Percentiles rank a stretch among this genome's conserved stretches.
Evolutionary conservation across 2,797 vertebrate species (phyloP).

Genomic region (Lerista edwardsae): DNA sequence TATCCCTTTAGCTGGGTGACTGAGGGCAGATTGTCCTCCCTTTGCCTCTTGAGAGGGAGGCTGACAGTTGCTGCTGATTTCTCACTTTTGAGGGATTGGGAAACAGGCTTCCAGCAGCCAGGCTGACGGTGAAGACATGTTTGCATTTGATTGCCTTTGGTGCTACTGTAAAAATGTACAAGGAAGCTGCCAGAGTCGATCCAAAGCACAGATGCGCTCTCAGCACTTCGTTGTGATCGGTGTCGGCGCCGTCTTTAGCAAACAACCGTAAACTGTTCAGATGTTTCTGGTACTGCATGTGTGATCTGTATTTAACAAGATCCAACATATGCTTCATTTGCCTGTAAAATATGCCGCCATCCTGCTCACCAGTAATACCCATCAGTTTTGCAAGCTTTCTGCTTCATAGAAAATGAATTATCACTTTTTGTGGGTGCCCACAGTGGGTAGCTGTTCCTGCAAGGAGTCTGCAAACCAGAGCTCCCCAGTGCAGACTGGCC

Average conservation of each 20-base stretch:
- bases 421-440: neutral
- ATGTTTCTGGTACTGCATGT: conserved; percentile 3
- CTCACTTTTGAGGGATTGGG: neutral
- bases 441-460: neutral
- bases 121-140: neutral
- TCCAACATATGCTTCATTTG: neutral
- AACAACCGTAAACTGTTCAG: neutral
- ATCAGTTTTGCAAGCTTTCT: neutral
- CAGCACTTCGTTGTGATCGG: neutral
- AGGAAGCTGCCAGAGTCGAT: neutral
- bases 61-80: neutral
- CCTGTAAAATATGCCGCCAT: neutral
- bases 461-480: neutral
- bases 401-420: neutral
- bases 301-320: conserved; percentile 17
- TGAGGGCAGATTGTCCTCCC: neutral
- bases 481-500: neutral
- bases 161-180: neutral
- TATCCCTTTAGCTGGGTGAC: neutral
- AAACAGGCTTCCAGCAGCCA: neutral
- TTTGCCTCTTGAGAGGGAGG: neutral
- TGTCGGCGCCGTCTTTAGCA: neutral
- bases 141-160: neutral
- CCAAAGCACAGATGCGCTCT: neutral
- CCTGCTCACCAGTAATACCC: neutral